Evolutionary conservation across 1,140 invertebrate genomes (phyloP).

Genomic region (Hormaphis cornu): DNA sequence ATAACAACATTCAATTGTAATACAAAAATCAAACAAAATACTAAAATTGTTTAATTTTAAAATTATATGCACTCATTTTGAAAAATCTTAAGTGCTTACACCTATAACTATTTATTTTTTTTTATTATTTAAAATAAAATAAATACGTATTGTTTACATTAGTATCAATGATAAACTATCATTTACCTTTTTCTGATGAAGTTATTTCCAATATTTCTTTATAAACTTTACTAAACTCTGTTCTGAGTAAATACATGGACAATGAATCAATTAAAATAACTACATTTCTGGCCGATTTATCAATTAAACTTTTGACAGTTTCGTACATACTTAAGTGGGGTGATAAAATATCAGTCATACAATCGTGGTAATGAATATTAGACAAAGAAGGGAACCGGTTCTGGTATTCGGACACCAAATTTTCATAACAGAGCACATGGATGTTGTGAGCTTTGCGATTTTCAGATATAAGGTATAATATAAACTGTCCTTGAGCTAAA

Average conservation of each 20-base stretch:
- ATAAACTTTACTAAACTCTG: not conserved
- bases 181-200: not conserved
- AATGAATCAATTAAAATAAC: constrained; percentile 20
- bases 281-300: not conserved
- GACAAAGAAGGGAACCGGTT: not conserved
- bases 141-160: too few species aligned
- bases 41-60: not conserved
- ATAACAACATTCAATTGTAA: too few species aligned
- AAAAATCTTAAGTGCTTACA: too few species aligned
- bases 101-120: too few species aligned
- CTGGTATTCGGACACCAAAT: constrained; percentile 1
- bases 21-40: too few species aligned
- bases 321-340: not conserved
- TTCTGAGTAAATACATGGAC: constrained; percentile 10
- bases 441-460: constrained; percentile 10
- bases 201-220: constrained; percentile 21
- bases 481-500: constrained; percentile 15
- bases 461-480: constrained; percentile 2
- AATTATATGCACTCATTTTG: too few species aligned
- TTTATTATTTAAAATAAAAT: too few species aligned
- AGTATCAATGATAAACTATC: not conserved
- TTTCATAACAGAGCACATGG: constrained; percentile 15
- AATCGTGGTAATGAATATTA: constrained; percentile 13
- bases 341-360: not conserved
- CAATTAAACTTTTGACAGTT: not conserved